Conservation (phyloP, 2,797 vertebrate genomes). For the Spinibarbus caldwelli region DNA sequence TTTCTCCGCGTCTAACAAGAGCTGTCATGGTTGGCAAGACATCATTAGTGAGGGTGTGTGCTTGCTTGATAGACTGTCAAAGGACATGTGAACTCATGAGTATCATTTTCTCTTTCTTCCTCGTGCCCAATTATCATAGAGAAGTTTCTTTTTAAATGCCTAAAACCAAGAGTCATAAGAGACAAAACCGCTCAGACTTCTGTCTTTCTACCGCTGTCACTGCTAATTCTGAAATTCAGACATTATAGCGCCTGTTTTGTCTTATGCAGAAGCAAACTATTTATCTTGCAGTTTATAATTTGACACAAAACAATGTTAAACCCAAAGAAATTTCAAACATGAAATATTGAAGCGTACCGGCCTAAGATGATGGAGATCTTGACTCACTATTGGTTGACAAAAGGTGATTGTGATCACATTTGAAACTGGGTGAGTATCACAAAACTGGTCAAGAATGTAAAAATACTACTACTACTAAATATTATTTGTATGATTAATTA, state of each 20-base stretch:
- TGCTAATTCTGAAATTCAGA: slow-evolving; percentile 35
- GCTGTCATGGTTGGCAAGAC: slow-evolving; percentile 46
- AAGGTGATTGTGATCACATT: slow-evolving; percentile 45
- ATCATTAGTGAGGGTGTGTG: slow-evolving; percentile 48
- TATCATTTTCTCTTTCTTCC: slow-evolving; percentile 42
- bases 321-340: slow-evolving; percentile 43
- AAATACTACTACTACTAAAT: not conserved
- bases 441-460: not conserved
- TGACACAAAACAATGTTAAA: slow-evolving; percentile 61
- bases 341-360: slow-evolving; percentile 56
- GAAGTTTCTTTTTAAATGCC: slow-evolving; percentile 33
- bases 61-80: slow-evolving; percentile 55
- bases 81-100: slow-evolving; percentile 57
- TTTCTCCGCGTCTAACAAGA: slow-evolving; percentile 53
- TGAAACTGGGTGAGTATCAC: slow-evolving; percentile 3
- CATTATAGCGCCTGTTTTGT: slow-evolving; percentile 55
- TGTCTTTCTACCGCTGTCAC: slow-evolving; percentile 40
- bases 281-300: slow-evolving; percentile 62
- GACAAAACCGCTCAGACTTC: not conserved
- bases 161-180: slow-evolving; percentile 17
- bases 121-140: slow-evolving; percentile 50
- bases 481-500: not conserved
- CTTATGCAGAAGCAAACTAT: slow-evolving; percentile 54
- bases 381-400: slow-evolving; percentile 37
- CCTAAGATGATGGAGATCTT: slow-evolving; percentile 25